A percentile compares a stretch with the other conserved stretches of the same genome.
Conservation (phyloP, 2,797 vertebrate species). For the Clarias laeviceps region DNA sequence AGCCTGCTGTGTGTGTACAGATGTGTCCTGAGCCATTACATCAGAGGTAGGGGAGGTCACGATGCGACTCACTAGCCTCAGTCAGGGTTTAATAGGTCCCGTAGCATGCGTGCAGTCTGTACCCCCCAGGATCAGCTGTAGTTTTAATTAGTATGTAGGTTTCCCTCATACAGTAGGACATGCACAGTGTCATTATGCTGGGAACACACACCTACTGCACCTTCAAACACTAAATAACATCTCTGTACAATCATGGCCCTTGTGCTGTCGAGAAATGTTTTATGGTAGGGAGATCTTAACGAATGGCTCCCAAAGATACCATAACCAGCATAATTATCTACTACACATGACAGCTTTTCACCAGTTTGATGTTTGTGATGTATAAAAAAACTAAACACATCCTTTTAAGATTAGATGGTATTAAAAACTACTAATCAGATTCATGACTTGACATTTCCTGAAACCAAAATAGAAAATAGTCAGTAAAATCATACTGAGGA, state of each 20-base stretch:
- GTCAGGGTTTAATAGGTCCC: slow-evolving; percentile 36
- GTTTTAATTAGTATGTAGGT: slow-evolving; percentile 69
- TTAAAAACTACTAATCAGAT: background rate
- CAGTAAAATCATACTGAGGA: background rate
- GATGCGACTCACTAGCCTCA: slow-evolving; percentile 27
- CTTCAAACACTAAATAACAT: slow-evolving; percentile 11
- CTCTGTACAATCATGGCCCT: background rate
- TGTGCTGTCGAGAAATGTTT: slow-evolving; percentile 1
- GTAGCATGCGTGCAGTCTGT: slow-evolving; percentile 8
- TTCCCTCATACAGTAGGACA: slow-evolving; percentile 64
- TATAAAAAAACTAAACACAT: background rate
- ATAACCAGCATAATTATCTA: background rate
- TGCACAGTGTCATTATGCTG: slow-evolving; percentile 71
- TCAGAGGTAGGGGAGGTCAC: slow-evolving; percentile 31
- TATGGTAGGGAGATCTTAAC: background rate
- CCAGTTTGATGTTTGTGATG: background rate
- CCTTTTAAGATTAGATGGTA: background rate
- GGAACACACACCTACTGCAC: slow-evolving; percentile 48
- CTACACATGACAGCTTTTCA: background rate
- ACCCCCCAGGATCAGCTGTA: slow-evolving; percentile 53
- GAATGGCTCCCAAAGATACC: background rate
- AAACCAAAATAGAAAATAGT: background rate
- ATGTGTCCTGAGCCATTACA: slow-evolving; percentile 37
- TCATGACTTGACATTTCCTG: background rate
- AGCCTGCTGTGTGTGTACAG: slow-evolving; percentile 24